Percentiles rank a stretch among this genome's conserved stretches.
Conservation (phyloP, 2,888 invertebrate genomes). For the Leptopterna dolabrata region DNA sequence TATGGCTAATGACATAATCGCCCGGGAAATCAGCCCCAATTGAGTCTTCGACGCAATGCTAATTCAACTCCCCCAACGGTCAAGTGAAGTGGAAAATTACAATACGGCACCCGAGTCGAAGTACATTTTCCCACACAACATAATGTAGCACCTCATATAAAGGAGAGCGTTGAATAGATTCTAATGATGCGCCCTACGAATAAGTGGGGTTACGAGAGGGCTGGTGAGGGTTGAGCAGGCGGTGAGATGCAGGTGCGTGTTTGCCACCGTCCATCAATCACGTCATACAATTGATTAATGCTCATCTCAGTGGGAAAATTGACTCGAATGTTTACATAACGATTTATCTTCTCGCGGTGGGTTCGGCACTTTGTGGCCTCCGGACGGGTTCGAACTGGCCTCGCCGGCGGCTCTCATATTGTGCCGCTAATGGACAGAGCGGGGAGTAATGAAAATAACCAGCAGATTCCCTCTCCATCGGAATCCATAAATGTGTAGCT, state of each 20-base stretch:
- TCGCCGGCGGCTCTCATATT: background rate
- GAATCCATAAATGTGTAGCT: too few relatives aligned
- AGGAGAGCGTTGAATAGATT: constrained; percentile 33
- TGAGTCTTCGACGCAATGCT: background rate
- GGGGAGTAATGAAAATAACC: background rate
- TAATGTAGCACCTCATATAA: background rate
- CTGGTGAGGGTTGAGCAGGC: background rate
- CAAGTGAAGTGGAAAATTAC: background rate
- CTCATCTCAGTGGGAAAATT: constrained; percentile 49
- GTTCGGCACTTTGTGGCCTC: constrained; percentile 9
- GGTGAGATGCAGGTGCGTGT: constrained; percentile 32
- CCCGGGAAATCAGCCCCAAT: background rate
- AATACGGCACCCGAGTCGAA: background rate
- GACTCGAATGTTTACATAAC: constrained; percentile 53
- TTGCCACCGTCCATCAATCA: constrained; percentile 46
- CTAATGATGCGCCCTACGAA: constrained; percentile 22
- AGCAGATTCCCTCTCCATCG: too few relatives aligned
- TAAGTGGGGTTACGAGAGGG: background rate
- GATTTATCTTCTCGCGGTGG: constrained; percentile 31
- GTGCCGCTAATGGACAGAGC: background rate
- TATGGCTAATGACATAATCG: background rate
- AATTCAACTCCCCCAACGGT: background rate
- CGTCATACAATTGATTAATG: constrained; percentile 41
- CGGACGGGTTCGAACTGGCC: background rate
- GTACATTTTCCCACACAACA: background rate